Conservation (phyloP, 2,888 invertebrate species). For the Bimastos eiseni region DNA sequence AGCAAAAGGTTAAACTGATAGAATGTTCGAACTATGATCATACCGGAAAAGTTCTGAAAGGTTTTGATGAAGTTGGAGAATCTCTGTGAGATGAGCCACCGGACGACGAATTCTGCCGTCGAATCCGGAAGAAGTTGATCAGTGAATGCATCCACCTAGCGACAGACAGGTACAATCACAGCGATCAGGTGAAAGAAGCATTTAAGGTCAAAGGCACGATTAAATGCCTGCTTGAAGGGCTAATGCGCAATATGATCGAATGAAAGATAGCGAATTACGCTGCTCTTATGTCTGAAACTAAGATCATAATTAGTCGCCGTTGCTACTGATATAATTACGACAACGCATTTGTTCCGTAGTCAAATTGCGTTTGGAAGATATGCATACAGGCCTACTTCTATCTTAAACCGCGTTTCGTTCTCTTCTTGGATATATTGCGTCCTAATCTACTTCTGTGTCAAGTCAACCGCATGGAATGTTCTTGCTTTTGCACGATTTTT, state of each 20-base stretch:
- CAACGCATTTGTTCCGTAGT: too few relatives aligned
- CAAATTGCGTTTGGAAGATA: too few relatives aligned
- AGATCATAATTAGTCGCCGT: not conserved
- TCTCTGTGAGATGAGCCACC: conserved; percentile 79
- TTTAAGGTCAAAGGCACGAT: not conserved
- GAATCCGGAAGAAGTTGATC: conserved; percentile 71
- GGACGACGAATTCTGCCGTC: conserved; percentile 70
- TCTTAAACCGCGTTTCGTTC: too few relatives aligned
- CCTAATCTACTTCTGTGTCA: too few relatives aligned
- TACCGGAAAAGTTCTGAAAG: conserved; percentile 80
- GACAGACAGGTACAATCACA: not conserved
- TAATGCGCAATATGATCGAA: too few relatives aligned
- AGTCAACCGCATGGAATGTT: too few relatives aligned
- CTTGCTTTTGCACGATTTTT: too few relatives aligned
- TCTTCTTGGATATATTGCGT: too few relatives aligned
- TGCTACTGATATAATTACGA: not conserved
- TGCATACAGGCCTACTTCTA: too few relatives aligned
- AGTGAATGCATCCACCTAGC: not conserved
- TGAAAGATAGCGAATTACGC: too few relatives aligned
- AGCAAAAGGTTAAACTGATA: not conserved
- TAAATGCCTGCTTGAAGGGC: not conserved
- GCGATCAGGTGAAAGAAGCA: not conserved
- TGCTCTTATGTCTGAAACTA: not conserved
- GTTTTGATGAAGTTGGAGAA: conserved; percentile 77
- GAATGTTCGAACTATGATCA: not conserved